phyloP scores from a whole-genome alignment of 1,140 invertebrate species.

The Anadara kagoshimensis region DNA sequence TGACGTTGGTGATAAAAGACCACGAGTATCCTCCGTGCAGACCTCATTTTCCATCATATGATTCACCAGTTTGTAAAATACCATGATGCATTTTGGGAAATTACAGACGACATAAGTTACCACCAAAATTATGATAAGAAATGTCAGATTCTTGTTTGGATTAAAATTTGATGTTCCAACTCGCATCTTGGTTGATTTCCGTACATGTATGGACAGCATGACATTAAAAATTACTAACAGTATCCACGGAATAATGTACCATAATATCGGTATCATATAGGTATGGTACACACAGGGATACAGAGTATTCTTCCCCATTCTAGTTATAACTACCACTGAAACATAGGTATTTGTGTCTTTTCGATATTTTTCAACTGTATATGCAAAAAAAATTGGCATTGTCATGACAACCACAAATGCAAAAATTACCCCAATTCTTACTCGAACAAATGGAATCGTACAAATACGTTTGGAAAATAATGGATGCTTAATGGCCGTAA shows the following conservation, averaged over 20 bases:
- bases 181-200: constrained; percentile 48
- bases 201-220: constrained; percentile 42
- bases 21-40: constrained; percentile 35
- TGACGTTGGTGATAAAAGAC: constrained; percentile 9
- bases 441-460: constrained; percentile 24
- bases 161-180: constrained; percentile 40
- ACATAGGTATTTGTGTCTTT: constrained; percentile 8
- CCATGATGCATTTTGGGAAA: constrained; percentile 44
- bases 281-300: constrained; percentile 46
- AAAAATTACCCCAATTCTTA: constrained; percentile 23
- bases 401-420: constrained; percentile 28
- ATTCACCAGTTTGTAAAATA: constrained; percentile 38
- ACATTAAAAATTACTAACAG: constrained; percentile 41
- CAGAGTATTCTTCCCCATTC: constrained; percentile 22
- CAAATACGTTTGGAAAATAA: constrained; percentile 38
- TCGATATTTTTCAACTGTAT: constrained; percentile 16
- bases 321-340: constrained; percentile 19
- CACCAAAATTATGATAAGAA: constrained; percentile 48
- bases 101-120: constrained; percentile 49
- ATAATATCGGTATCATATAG: constrained; percentile 47
- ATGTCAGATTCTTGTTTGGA: constrained; percentile 47
- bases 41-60: constrained; percentile 19
- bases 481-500: constrained; percentile 45
- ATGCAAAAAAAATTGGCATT: constrained; percentile 40
- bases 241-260: constrained; percentile 52